Evolutionary conservation across 2,888 invertebrate species (phyloP), one percentile per base, ranked within the genome.

Genomic region (Rhingia campestris): DNA sequence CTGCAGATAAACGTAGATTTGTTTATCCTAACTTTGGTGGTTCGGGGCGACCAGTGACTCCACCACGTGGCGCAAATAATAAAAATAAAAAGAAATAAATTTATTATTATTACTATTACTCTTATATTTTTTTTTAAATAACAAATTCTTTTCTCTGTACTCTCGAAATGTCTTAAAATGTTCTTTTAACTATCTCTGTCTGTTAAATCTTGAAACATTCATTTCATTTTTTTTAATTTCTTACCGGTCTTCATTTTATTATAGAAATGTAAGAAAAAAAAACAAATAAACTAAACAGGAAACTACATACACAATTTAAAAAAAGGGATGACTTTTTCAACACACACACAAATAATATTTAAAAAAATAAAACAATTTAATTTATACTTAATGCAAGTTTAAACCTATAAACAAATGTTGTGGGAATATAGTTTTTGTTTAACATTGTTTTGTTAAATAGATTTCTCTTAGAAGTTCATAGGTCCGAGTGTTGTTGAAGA

Each of bases 1-100:
- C 99, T 90, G 99, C 99, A 82, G 99, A 99, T 93, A 99, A 99
- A 93, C 96, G 99, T 94, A 98, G 99, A 93, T 97, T 97, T 92
- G 95, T 96, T 88, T 98, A 99, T 92, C 97, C 97, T 90, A 95
- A 95, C 87, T 96, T 97, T 88, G 94, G 98, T 91, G 98, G 97
- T 92, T 95, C 98, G 90, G 98, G 98, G 89, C 95, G 99, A 90
- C 99, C 99, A 88, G 97, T 99, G 89, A 99, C 99, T 92, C 99
- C 99, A 90, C 99, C 99, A 72, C 94, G 98, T 89, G 97, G 97
- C 88, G 96, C 97, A 90, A 96, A 97, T 92, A 97, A 97, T 93
- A 97, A 97, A 93, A 97, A 96, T 93, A 97, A 97, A 94, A 96
- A 96, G 93, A 97, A 97, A 96, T 97, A 95, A 95, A 94, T 92